Evolutionary conservation across 2,888 invertebrate species (phyloP).

Genomic region (Graphium colonna): DNA sequence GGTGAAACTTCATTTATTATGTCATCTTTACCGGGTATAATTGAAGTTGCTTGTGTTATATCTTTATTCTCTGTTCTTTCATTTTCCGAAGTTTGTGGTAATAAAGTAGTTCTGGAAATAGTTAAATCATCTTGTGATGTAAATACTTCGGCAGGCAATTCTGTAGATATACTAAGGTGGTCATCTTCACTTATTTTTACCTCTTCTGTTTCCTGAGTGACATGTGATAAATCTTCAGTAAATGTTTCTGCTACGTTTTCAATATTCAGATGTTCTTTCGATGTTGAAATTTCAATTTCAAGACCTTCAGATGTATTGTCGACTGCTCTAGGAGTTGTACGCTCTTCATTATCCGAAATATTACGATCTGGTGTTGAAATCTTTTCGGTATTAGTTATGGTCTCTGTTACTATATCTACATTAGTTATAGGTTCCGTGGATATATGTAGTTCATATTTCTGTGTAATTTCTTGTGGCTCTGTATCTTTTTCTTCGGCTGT

Average conservation of each 20-base stretch:
- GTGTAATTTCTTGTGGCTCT: conserved; percentile 8
- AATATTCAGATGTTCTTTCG: background rate
- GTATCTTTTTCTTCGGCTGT: background rate
- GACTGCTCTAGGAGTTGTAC: background rate
- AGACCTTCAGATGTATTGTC: background rate
- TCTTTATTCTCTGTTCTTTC: conserved; percentile 2
- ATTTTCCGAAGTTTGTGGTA: conserved; percentile 11
- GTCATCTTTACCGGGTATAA: conserved; percentile 5
- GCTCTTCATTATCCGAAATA: background rate
- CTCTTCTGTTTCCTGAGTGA: background rate
- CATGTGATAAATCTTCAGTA: conserved; percentile 5
- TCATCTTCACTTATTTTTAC: background rate
- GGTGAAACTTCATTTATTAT: background rate
- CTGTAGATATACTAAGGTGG: background rate
- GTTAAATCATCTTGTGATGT: conserved; percentile 3
- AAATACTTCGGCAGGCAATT: background rate
- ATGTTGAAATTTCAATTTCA: conserved; percentile 5
- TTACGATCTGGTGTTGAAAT: background rate
- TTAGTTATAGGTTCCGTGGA: background rate
- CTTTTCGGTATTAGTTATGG: background rate
- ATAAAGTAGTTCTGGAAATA: background rate
- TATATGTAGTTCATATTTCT: background rate
- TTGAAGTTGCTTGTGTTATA: background rate
- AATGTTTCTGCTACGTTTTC: conserved; percentile 2
- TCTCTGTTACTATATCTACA: background rate